Evolutionary conservation across 2,888 invertebrate genomes (phyloP), one percentile per base, ranked within the genome.

Genomic region (Ceraclea dissimilis): DNA sequence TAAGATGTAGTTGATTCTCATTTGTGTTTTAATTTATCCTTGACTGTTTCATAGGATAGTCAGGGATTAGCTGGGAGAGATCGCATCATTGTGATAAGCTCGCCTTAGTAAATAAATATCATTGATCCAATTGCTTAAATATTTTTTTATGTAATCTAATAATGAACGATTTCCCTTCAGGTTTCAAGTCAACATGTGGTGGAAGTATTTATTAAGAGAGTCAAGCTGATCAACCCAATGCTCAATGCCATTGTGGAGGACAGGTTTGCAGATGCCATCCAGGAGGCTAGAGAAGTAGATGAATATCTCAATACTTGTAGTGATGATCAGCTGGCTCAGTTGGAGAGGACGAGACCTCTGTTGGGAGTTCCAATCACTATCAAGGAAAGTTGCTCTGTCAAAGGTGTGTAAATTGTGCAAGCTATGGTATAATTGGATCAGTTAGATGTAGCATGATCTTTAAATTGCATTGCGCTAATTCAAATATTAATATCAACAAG

Each of bases 301-400:
- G 72, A 74, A 47, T 74, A 78, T 54, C 74, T 84, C 63, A 77
- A 76, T 62, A 49, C 26, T 6, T 43, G 44, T 17, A 34, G 22
- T 2, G 52, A 48, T 43, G 52, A 48, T 17, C 21, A 11, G 17
- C 18, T 48, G n/a, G 39, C 44, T 43, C 39, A 47, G 18, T 20
- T 58, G 17, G 20, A 51, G 17, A 51, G 51, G 10, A 70, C 71
- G 51, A 73, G 80, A 19, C 87, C 87, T 2, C 71, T 88, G 54
- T 71, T 86, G 13, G 89, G 89, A 13, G 80, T 90, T 19, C 89
- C 89, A 0, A 71, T 88, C 39, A 85, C 88, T 2, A 79, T 85
- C 1, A 90, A 88, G 67, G 86, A 86, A 67, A 79, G 81, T 51
- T 80, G 85, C 63, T 74, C 76, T 19, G 75, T 86, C 1, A 77